A percentile compares a stretch with the other conserved stretches of the same genome.
Conservation (phyloP, 2,888 invertebrate species). For the Punctoribates punctum region DNA sequence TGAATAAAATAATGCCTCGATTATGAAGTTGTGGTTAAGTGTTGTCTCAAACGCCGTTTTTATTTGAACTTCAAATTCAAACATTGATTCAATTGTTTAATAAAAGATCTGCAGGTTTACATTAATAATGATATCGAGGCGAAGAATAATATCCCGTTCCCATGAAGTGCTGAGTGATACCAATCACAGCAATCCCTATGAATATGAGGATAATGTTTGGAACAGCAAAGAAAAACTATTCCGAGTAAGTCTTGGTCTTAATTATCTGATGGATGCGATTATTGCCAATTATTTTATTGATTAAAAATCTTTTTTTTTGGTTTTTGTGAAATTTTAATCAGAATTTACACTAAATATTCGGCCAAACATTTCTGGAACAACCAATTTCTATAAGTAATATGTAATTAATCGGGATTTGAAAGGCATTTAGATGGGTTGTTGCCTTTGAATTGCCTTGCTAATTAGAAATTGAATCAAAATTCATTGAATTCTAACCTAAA, state of each 20-base stretch:
- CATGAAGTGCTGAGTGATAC: constrained; percentile 62
- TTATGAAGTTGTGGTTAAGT: neutral
- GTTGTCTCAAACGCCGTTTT: neutral
- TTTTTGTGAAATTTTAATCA: no score
- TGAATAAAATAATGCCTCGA: neutral
- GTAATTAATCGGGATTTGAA: no score
- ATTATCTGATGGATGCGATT: neutral
- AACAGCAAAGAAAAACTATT: constrained; percentile 81
- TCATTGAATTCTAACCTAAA: no score
- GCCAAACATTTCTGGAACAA: no score
- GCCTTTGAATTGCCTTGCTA: no score
- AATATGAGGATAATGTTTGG: constrained; percentile 78
- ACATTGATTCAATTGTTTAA: neutral
- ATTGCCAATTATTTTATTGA: neutral
- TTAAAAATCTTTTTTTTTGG: neutral
- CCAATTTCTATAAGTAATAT: no score
- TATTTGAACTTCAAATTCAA: neutral
- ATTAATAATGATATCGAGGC: constrained; percentile 74
- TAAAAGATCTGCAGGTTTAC: neutral
- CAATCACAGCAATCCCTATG: neutral
- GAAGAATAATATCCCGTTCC: constrained; percentile 85
- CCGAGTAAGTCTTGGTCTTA: neutral
- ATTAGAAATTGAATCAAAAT: no score
- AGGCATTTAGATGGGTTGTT: no score
- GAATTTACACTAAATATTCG: no score